Conservation (phyloP, 2,888 invertebrate genomes). For the Acrobasis suavella region DNA sequence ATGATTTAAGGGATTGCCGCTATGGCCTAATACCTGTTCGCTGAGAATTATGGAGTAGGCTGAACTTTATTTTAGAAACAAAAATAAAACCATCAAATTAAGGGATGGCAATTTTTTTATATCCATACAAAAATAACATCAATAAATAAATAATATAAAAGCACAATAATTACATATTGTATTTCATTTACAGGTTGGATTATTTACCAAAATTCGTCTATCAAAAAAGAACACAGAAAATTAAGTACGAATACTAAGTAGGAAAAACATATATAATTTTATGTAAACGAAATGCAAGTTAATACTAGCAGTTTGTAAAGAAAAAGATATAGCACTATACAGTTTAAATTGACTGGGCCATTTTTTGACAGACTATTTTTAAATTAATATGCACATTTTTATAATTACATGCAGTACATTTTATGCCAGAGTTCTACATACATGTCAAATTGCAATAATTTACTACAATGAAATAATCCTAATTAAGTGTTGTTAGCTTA, state of each 20-base stretch:
- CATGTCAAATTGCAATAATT: constrained; percentile 30
- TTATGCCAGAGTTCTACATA: constrained; percentile 38
- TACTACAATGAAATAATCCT: constrained; percentile 39
- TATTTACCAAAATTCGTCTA: constrained; percentile 32
- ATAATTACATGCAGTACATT: constrained; percentile 36
- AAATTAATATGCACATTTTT: constrained; percentile 29
- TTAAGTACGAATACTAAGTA: not conserved
- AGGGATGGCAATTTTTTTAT: constrained; percentile 52
- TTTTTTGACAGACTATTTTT: constrained; percentile 33
- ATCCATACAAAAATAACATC: constrained; percentile 66
- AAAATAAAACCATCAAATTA: constrained; percentile 39
- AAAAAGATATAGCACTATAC: not conserved
- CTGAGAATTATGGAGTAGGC: no score
- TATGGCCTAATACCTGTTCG: no score
- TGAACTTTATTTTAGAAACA: no score
- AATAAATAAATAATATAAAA: constrained; percentile 73
- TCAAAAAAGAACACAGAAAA: constrained; percentile 30
- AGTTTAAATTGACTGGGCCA: constrained; percentile 19
- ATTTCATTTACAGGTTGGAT: constrained; percentile 40
- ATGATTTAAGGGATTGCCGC: no score
- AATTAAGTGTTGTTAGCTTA: constrained; percentile 37
- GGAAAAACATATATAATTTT: constrained; percentile 22
- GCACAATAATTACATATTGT: constrained; percentile 56
- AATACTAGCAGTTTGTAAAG: not conserved
- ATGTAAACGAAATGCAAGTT: constrained; percentile 9